Conservation (phyloP, 1,140 invertebrate species). For the Drosophila varians region DNA sequence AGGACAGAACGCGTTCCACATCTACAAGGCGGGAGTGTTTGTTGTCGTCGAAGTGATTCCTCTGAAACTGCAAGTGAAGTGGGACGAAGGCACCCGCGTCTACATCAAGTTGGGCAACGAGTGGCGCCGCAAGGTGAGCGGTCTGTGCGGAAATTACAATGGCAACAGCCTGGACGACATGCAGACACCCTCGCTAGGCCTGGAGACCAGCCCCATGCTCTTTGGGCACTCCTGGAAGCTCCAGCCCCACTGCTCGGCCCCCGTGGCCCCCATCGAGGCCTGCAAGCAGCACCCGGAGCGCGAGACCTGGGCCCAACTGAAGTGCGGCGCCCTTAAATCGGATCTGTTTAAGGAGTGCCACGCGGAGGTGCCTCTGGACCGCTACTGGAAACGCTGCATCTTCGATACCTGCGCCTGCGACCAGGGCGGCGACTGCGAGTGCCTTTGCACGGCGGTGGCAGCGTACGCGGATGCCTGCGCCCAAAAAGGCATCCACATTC, state of each 20-base stretch:
- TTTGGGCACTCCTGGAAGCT: conserved; percentile 96
- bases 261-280: conserved; percentile 85
- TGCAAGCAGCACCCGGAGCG: conserved; percentile 90
- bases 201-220: conserved; percentile 88
- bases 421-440: conserved; percentile 94
- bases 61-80: conserved; percentile 91
- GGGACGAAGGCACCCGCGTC: conserved; percentile 93
- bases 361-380: conserved; percentile 89
- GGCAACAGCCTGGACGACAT: conserved; percentile 92
- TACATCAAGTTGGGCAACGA: conserved; percentile 90
- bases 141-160: conserved; percentile 96
- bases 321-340: conserved; percentile 90
- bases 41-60: conserved; percentile 91
- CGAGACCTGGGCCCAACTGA: conserved; percentile 90
- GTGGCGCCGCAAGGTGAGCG: conserved; percentile 91
- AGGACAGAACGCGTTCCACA: conserved; percentile 67
- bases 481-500: conserved; percentile 88
- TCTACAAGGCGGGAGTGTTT: conserved; percentile 87
- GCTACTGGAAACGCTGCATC: conserved; percentile 89
- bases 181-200: conserved; percentile 90
- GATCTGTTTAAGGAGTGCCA: conserved; percentile 90
- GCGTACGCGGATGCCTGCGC: conserved; percentile 94
- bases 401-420: conserved; percentile 95
- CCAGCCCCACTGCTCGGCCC: conserved; percentile 88
- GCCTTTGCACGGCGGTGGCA: conserved; percentile 93